Conservation (phyloP, 2,888 invertebrate species). For the Drosophila silvestris region DNA sequence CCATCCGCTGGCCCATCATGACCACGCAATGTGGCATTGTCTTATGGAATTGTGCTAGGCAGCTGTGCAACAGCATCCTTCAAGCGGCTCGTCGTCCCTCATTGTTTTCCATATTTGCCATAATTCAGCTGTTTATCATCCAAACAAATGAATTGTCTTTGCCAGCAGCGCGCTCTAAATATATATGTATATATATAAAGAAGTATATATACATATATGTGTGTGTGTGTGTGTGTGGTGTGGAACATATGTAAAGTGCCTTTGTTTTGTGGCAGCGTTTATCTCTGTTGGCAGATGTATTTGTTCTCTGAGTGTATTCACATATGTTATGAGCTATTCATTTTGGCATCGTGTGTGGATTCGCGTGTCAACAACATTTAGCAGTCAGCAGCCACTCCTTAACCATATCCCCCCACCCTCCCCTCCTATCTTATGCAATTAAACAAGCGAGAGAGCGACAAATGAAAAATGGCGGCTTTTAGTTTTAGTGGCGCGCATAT, state of each 20-base stretch:
- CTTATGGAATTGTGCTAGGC: conserved; percentile 48
- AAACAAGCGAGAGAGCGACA: conserved; percentile 62
- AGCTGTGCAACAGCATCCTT: conserved; percentile 34
- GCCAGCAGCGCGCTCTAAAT: conserved; percentile 44
- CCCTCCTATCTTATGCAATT: conserved; percentile 61
- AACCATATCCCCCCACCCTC: conserved; percentile 6
- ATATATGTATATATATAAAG: conserved; percentile 6
- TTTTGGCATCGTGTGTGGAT: conserved; percentile 69
- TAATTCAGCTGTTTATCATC: conserved; percentile 76
- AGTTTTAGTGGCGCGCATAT: conserved; percentile 38
- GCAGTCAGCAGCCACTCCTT: conserved; percentile 47
- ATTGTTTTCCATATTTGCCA: conserved; percentile 74
- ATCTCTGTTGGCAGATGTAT: conserved; percentile 46
- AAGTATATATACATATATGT: conserved; percentile 6
- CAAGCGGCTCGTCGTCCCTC: conserved; percentile 39
- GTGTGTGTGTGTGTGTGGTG: conserved; percentile 4
- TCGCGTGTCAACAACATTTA: conserved; percentile 75
- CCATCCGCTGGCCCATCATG: conserved; percentile 16
- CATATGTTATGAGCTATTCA: conserved; percentile 71
- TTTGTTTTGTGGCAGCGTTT: conserved; percentile 56
- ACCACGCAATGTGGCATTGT: conserved; percentile 55
- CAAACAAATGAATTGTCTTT: conserved; percentile 78
- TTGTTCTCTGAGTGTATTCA: conserved; percentile 50
- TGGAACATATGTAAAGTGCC: conserved; percentile 41
- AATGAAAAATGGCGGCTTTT: conserved; percentile 70